phyloP scores from a whole-genome alignment of 2,888 invertebrate genomes.

The Cephonodes hylas region DNA sequence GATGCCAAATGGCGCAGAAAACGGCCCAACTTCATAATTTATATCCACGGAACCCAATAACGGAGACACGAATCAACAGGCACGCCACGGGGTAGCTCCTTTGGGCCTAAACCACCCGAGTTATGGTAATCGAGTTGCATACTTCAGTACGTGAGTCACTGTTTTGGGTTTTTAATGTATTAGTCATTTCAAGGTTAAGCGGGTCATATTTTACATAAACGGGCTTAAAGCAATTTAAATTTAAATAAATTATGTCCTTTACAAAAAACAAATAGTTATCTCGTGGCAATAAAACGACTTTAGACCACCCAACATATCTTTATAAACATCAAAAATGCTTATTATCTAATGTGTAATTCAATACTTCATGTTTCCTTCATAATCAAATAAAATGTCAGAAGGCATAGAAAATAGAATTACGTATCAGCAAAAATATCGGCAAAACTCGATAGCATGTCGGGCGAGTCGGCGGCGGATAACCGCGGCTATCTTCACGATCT shows the following conservation, averaged over 20 bases:
- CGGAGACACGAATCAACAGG: neutral
- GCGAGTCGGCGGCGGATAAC: constrained; percentile 5
- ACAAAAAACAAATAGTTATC: neutral
- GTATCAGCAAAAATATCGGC: neutral
- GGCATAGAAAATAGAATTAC: neutral
- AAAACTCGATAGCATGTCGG: constrained; percentile 9
- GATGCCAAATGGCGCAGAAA: constrained; percentile 32
- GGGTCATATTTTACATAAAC: neutral
- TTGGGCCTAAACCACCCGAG: neutral
- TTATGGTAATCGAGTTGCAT: neutral
- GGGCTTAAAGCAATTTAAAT: neutral
- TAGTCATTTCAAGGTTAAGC: neutral
- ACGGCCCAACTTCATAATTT: constrained; percentile 29
- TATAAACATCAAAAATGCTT: too few relatives aligned
- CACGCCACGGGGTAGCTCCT: neutral
- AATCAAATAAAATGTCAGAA: neutral
- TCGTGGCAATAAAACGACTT: too few relatives aligned
- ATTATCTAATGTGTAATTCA: too few relatives aligned
- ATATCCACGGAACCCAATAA: constrained; percentile 15
- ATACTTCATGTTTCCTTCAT: too few relatives aligned
- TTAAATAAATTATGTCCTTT: neutral
- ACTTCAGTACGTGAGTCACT: neutral
- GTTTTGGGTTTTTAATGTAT: neutral
- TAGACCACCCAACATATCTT: too few relatives aligned
- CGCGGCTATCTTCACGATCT: constrained; percentile 14